Base-by-base conservation (phyloP, 2,888 invertebrate genomes). In the Oscheius onirici region DNA sequence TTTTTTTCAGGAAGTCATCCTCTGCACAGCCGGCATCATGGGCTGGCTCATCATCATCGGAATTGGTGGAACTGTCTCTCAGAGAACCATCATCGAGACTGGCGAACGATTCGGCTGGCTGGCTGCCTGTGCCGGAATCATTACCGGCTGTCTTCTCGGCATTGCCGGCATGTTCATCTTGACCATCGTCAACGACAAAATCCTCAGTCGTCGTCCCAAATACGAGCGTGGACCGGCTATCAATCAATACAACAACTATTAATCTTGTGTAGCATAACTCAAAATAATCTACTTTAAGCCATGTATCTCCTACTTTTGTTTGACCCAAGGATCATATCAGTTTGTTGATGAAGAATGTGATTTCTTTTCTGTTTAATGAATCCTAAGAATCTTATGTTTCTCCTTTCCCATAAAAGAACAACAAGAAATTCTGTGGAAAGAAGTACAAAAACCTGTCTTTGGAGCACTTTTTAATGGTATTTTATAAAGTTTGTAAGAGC, bases 31-130 rank as follows among this genome's bases (percentile, higher is more conserved):
- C 22, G 86, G 86, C 46, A 84, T 86, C 40, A 84, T 86, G 73
- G 85, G 84, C 57, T 86, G 86, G 86, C 79, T 86, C 63, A 77
- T 86, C 61, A 82, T 86, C 51, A 84, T 86, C 67, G 86, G 86
- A 34, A 84, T 86, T 70, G 86, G 83, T 40, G 85, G 83, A 67
- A 85, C 80, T 46, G 80, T 86, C 65, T 83, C 85, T 0, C 86
- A 86, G 68, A 55, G 83, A 57, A 86, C 86, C 15, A 86, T 86
- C 61, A 79, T 84, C 72, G 84, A 86, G 77, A 86, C 86, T 26
- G 86, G 86, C 44, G 82, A 86, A 51, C 49, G 79, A 63, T 86
- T 86, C 72, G 86, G 86, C 61, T 86, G 86, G 85, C 80, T 86
- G 58, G 86, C 80, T 52, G 86, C 84, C 8, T 75, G 83, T 60